A percentile compares a stretch with the other conserved stretches of the same genome.
These are phyloP conservation scores for Heliconius nattereri DNA, from an alignment of 1,140 invertebrate species.

Conservation along the genomic window DNA sequence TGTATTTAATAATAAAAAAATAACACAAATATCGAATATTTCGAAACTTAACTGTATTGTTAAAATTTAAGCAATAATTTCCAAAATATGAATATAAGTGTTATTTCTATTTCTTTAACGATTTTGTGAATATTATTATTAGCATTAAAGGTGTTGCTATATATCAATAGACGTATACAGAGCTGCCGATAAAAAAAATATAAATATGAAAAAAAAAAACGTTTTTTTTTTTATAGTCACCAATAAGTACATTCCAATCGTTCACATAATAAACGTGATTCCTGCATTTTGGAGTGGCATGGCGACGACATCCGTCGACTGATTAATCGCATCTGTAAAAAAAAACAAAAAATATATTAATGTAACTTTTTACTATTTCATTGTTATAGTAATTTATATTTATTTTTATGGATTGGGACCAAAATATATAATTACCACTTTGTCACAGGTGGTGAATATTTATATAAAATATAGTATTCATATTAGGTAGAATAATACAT, in stretches of 20 bases:
- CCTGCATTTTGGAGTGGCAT: constrained; percentile 9
- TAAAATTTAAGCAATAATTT: too few relatives aligned
- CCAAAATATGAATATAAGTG: neutral
- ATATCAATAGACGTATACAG: neutral
- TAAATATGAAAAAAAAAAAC: neutral
- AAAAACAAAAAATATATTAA: neutral
- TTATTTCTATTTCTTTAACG: neutral
- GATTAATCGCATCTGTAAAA: constrained; percentile 1
- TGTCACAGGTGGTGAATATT: too few relatives aligned
- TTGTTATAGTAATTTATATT: too few relatives aligned
- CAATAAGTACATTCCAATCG: neutral
- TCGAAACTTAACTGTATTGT: too few relatives aligned
- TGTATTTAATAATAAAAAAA: too few relatives aligned
- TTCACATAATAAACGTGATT: constrained; percentile 12
- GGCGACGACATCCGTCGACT: neutral
- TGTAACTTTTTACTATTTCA: neutral
- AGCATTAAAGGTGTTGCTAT: neutral
- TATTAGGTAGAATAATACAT: too few relatives aligned
- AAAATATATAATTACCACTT: too few relatives aligned
- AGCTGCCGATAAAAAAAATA: neutral
- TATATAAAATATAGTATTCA: too few relatives aligned
- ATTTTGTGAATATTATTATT: neutral
- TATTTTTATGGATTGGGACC: too few relatives aligned
- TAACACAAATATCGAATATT: too few relatives aligned
- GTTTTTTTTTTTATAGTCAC: neutral